These are phyloP conservation scores for Diplogasteroides magnus DNA, from an alignment of 1,140 invertebrate species.

Conservation along the genomic window DNA sequence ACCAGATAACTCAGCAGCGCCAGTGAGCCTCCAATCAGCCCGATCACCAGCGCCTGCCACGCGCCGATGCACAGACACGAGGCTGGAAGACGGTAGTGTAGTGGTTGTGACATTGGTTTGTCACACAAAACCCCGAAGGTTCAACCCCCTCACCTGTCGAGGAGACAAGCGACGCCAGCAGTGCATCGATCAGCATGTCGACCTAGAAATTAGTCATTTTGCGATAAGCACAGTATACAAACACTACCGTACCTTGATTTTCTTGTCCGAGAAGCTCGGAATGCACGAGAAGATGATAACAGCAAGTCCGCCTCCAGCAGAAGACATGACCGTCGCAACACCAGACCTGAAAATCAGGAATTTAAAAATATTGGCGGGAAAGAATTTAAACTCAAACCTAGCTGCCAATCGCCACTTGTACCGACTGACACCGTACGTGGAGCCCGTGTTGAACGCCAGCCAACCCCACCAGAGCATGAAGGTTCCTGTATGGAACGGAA, in stretches of 20 bases:
- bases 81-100: too few relatives aligned
- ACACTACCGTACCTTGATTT: background rate
- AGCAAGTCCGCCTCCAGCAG: slow-evolving; percentile 76
- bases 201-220: slow-evolving; percentile 48
- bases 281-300: slow-evolving; percentile 43
- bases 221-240: too few relatives aligned
- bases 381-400: slow-evolving; percentile 57
- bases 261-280: background rate
- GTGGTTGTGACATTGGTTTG: too few relatives aligned
- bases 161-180: slow-evolving; percentile 54
- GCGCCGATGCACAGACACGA: slow-evolving; percentile 52
- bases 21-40: slow-evolving; percentile 51
- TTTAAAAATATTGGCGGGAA: background rate
- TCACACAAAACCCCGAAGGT: too few relatives aligned
- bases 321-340: slow-evolving; percentile 79
- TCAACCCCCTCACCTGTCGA: slow-evolving; percentile 47
- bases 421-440: slow-evolving; percentile 65
- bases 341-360: slow-evolving; percentile 66
- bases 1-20: slow-evolving; percentile 46
- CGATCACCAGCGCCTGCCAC: slow-evolving; percentile 53
- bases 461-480: slow-evolving; percentile 93
- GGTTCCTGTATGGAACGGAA: slow-evolving; percentile 63
- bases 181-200: slow-evolving; percentile 53
- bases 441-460: slow-evolving; percentile 84
- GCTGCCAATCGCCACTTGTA: slow-evolving; percentile 80